Evolutionary conservation across 2,113 vertebrate genomes (phyloP).

Genomic region (Orientallactaga bullata): DNA sequence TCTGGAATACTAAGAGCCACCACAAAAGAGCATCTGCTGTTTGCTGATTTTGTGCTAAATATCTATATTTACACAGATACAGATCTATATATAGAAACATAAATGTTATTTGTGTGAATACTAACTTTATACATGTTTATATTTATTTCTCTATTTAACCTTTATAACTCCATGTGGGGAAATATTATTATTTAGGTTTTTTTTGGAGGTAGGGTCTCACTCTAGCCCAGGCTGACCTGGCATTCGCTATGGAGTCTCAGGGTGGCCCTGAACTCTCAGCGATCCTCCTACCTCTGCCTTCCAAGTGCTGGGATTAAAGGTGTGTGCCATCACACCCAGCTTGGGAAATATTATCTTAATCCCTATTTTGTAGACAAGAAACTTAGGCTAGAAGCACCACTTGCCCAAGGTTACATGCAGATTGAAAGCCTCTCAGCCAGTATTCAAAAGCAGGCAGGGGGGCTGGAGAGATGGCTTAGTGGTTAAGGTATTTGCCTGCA

Average conservation of each 20-base stretch:
- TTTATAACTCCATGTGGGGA: neutral
- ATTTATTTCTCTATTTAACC: neutral
- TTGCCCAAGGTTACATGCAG: neutral
- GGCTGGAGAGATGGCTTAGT: no score
- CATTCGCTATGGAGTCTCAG: no score
- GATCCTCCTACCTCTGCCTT: no score
- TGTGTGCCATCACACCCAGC: no score
- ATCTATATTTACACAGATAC: neutral
- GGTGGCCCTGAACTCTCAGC: no score
- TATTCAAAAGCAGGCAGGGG: neutral
- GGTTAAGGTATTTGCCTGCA: no score
- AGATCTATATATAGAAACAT: neutral
- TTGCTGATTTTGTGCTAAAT: neutral
- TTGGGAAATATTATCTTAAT: neutral
- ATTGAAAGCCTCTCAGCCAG: neutral
- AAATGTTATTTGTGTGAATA: no score
- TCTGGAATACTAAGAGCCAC: neutral
- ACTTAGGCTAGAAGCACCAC: neutral
- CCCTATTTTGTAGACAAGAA: slow-evolving; percentile 7
- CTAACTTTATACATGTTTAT: neutral
- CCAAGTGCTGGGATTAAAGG: no score
- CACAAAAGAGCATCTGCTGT: neutral
- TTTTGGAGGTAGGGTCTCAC: no score
- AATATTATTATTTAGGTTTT: neutral
- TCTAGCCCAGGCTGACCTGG: no score